phyloP scores from a whole-genome alignment of 2,797 vertebrate genomes.

The Cuculus canorus region DNA sequence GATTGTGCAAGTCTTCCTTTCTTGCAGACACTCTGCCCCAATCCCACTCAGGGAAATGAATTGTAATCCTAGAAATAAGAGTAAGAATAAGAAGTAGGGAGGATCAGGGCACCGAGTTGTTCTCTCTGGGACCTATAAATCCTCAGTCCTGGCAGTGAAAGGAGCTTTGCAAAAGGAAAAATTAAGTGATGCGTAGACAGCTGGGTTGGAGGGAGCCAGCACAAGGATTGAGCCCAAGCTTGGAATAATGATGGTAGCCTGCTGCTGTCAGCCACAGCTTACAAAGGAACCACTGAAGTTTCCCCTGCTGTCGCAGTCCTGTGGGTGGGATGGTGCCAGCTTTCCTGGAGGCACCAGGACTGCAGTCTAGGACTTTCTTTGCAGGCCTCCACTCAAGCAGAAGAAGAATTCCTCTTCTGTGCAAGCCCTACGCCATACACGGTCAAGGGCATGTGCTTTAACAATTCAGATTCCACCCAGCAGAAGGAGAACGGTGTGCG shows the following conservation, averaged over 20 bases:
- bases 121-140: background rate
- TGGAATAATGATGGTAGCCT: background rate
- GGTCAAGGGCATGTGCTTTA: background rate
- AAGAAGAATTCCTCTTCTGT: background rate
- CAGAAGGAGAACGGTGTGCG: background rate
- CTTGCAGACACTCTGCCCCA: background rate
- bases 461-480: background rate
- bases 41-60: background rate
- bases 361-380: background rate
- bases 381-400: background rate
- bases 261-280: background rate
- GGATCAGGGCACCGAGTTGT: background rate
- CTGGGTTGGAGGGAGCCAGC: background rate
- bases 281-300: background rate
- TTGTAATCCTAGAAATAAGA: background rate
- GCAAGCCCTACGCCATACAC: background rate
- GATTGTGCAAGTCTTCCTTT: background rate
- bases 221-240: background rate
- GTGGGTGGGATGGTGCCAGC: background rate
- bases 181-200: background rate
- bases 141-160: background rate
- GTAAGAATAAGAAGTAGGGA: background rate
- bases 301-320: background rate
- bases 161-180: background rate
- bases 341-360: background rate